These are phyloP conservation scores for Drosophila prostipennis DNA, from an alignment of 2,888 invertebrate species.

Conservation along the genomic window DNA sequence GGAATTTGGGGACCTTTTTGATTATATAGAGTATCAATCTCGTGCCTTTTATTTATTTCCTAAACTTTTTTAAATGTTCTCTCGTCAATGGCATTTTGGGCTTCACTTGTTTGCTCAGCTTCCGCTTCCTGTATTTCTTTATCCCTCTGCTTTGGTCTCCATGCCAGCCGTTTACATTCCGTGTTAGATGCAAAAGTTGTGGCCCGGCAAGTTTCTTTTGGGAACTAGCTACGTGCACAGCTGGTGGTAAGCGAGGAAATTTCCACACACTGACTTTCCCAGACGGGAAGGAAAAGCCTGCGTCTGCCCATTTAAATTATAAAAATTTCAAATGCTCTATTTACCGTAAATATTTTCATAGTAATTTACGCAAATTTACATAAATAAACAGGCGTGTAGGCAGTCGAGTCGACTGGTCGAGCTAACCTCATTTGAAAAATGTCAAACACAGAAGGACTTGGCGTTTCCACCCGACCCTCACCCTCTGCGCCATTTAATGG, in stretches of 20 bases:
- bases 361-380: slow-evolving; percentile 76
- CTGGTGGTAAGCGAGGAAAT: slow-evolving; percentile 42
- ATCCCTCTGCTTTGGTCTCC: neutral
- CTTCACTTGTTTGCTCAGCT: slow-evolving; percentile 51
- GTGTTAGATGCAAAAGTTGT: slow-evolving; percentile 57
- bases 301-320: slow-evolving; percentile 50
- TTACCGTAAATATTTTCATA: slow-evolving; percentile 75
- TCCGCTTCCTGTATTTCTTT: slow-evolving; percentile 59
- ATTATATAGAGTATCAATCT: slow-evolving; percentile 6
- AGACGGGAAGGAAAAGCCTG: slow-evolving; percentile 18
- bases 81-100: slow-evolving; percentile 55
- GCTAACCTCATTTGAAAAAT: slow-evolving; percentile 77
- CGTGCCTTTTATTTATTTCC: neutral
- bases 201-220: slow-evolving; percentile 48
- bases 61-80: slow-evolving; percentile 35
- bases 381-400: slow-evolving; percentile 61
- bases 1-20: neutral
- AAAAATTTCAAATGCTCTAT: slow-evolving; percentile 71
- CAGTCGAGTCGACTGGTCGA: slow-evolving; percentile 30
- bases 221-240: slow-evolving; percentile 60
- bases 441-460: slow-evolving; percentile 68
- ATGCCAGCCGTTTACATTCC: slow-evolving; percentile 42
- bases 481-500: slow-evolving; percentile 28
- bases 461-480: slow-evolving; percentile 4
- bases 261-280: slow-evolving; percentile 25